These are phyloP conservation scores for Eucidaris tribuloides DNA, from an alignment of 35 echinoderm and acorn worm genomes.

Conservation along the genomic window DNA sequence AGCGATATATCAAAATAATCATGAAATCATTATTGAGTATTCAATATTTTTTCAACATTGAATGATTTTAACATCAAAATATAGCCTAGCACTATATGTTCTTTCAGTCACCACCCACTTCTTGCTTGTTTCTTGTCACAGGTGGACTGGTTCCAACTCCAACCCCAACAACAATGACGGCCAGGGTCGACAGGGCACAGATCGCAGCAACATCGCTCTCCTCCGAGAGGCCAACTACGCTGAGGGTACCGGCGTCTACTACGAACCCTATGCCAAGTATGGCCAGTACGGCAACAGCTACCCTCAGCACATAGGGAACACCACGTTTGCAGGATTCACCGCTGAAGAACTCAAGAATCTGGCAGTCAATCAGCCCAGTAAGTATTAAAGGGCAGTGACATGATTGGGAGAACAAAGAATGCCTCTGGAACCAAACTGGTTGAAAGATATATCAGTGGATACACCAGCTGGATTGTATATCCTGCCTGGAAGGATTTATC, in stretches of 20 bases:
- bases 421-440: no score
- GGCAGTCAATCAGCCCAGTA: conserved; percentile 49
- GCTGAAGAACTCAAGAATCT: conserved; percentile 63
- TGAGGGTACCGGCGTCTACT: conserved; percentile 63
- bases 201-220: conserved; percentile 78
- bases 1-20: no score
- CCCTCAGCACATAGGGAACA: conserved; percentile 57
- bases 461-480: no score
- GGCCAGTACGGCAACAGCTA: conserved; percentile 89
- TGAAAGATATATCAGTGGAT: no score
- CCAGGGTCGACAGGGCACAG: conserved; percentile 88
- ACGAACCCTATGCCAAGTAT: conserved; percentile 70
- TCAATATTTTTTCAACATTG: no score
- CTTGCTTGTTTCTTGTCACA: conserved; percentile 41
- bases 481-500: no score
- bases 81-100: no score
- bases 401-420: no score
- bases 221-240: conserved; percentile 52
- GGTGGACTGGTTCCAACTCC: conserved; percentile 97
- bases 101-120: no score
- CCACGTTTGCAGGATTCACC: conserved; percentile 68
- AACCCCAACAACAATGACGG: conserved; percentile 98
- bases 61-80: no score
- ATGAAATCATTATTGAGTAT: no score
- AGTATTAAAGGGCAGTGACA: no score